Base-by-base conservation (phyloP, 2,113 vertebrate genomes). In the Mystacornis crossleyi region DNA sequence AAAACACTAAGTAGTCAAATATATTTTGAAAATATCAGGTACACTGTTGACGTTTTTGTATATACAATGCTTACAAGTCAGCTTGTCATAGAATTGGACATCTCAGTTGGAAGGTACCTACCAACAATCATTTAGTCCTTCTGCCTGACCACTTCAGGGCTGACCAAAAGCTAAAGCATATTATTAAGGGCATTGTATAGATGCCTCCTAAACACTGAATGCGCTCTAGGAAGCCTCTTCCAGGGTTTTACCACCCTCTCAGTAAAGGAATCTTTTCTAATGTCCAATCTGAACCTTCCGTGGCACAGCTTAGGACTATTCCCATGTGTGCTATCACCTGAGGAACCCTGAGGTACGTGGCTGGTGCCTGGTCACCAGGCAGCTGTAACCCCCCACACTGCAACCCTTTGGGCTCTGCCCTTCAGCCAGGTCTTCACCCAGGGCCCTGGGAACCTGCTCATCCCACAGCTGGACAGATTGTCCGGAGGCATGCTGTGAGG, bases 331-430 rank as follows among this genome's bases (percentile, higher is more conserved):
- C 24, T 83, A 2, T 70, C 55, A 18, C 33, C 55, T 24, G 55
- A 34, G 55, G 47, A 75, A 0, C 29, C 9, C 20, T 48, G 40
- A 48, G 25, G 55, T 55, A 5, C 3, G 5, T 5, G 0, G 0
- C 31, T 36, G 15, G 40, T 72, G 53, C 55, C 23, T 1, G 1
- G 51, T 38, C 1, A 2, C 28, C 33, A 73, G 20, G 31, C 12
- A 31, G n/a, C 23, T 55, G 21, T 54, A 33, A 31, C 24, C 28
- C 12, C 20, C 13, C 26, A 7, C 29, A 5, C 26, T 47, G 7
- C 29, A 79, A 38, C 11, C 6, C 38, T 60, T 7, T 47, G 28
- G 17, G 19, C 24, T 31, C 60, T 47, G 51, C 28, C 33, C 9
- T 85, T 53, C 67, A 60, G 20, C 24, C 74, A 58, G 19, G 19